Conservation (phyloP, 2,888 invertebrate genomes). For the Cyrtodaria siliqua region DNA sequence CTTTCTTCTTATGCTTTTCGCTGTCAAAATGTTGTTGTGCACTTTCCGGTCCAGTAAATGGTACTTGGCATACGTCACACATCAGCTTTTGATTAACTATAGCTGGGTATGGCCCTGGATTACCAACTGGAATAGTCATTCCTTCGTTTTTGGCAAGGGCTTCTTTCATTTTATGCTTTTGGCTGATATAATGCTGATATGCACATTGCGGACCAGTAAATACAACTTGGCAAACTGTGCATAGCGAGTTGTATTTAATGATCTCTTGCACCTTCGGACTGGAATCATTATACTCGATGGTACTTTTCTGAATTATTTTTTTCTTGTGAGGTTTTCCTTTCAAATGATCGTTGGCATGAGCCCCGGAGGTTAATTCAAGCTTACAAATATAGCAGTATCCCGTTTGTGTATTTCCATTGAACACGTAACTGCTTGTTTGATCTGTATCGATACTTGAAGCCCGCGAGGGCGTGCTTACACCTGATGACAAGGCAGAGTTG, state of each 20-base stretch:
- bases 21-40: neutral
- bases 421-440: conserved; percentile 50
- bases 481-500: neutral
- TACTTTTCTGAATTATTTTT: conserved; percentile 2
- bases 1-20: neutral
- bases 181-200: neutral
- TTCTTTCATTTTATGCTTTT: neutral
- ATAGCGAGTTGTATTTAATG: too few species aligned
- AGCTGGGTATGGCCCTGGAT: too few species aligned
- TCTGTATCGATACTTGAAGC: neutral
- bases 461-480: neutral
- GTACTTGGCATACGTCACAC: conserved; percentile 59
- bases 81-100: too few species aligned
- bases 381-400: conserved; percentile 67
- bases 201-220: conserved; percentile 60
- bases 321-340: conserved; percentile 67
- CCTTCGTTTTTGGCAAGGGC: too few species aligned
- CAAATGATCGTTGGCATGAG: conserved; percentile 64
- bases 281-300: too few species aligned
- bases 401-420: conserved; percentile 26
- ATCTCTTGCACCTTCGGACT: neutral
- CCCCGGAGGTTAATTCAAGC: conserved; percentile 60
- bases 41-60: conserved; percentile 60
- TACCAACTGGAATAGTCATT: too few species aligned
- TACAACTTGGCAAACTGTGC: conserved; percentile 57